Evolutionary conservation across 1,140 invertebrate species (phyloP).

Genomic region (Drosophila kurseongensis): DNA sequence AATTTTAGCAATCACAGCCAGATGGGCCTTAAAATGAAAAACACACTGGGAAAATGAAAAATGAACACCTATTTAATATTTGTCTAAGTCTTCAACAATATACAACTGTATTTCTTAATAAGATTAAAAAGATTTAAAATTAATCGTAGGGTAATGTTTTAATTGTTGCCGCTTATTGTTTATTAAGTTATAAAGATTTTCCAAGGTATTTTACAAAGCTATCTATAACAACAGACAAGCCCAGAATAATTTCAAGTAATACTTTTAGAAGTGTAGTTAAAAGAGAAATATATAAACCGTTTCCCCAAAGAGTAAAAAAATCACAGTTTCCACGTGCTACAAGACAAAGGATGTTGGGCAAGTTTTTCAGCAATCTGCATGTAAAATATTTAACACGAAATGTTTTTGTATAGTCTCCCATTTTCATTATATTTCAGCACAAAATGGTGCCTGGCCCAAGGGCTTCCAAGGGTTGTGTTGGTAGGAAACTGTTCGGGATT

Average conservation of each 20-base stretch:
- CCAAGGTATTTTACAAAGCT: too few relatives aligned
- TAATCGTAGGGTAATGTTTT: too few relatives aligned
- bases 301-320: slow-evolving; percentile 16
- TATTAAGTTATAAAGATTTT: too few relatives aligned
- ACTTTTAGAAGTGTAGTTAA: not conserved
- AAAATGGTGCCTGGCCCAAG: slow-evolving; percentile 28
- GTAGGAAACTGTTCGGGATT: slow-evolving; percentile 18
- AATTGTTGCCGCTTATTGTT: too few relatives aligned
- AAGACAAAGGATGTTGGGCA: slow-evolving; percentile 62
- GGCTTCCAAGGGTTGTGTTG: slow-evolving; percentile 25
- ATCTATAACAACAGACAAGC: too few relatives aligned
- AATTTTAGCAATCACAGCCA: slow-evolving; percentile 43
- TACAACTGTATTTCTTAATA: too few relatives aligned
- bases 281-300: not conserved
- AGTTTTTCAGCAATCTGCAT: slow-evolving; percentile 48
- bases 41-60: not conserved
- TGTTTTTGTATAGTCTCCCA: slow-evolving; percentile 50
- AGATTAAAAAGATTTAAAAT: too few relatives aligned
- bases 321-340: slow-evolving; percentile 49
- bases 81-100: not conserved
- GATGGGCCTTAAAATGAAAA: slow-evolving; percentile 22
- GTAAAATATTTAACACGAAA: slow-evolving; percentile 74
- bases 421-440: slow-evolving; percentile 58
- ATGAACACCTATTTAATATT: too few relatives aligned
- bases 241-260: not conserved